Percentiles rank a stretch among this genome's conserved stretches.
phyloP scores from a whole-genome alignment of 2,888 invertebrate species.

The Apoderus coryli region DNA sequence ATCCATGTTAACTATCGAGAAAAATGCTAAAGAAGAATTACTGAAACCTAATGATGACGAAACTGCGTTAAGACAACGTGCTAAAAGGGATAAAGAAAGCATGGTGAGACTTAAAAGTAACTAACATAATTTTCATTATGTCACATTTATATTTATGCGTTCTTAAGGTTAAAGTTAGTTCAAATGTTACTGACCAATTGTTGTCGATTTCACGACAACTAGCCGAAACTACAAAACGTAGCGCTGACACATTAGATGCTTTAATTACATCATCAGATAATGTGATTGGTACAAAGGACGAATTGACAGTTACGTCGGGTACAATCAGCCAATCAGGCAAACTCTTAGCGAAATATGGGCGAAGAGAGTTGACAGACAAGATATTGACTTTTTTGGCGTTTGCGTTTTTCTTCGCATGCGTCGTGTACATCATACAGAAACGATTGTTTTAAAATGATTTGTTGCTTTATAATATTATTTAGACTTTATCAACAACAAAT shows the following conservation, averaged over 20 bases:
- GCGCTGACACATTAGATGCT: constrained; percentile 71
- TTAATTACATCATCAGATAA: constrained; percentile 55
- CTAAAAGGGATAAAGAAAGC: constrained; percentile 50
- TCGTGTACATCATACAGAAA: constrained; percentile 85
- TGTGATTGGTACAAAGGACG: constrained; percentile 61
- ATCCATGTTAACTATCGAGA: constrained; percentile 66
- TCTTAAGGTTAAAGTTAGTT: constrained; percentile 60
- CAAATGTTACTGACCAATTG: constrained; percentile 73
- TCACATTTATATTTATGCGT: too few species aligned
- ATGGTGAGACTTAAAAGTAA: too few species aligned
- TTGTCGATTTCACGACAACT: constrained; percentile 72
- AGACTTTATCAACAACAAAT: too few species aligned
- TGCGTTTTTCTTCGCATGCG: constrained; percentile 77
- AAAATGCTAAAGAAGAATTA: constrained; percentile 56
- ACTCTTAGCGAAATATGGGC: constrained; percentile 82
- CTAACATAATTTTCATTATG: too few species aligned
- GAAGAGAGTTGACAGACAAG: constrained; percentile 92
- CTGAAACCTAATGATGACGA: constrained; percentile 42
- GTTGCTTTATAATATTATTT: too few species aligned
- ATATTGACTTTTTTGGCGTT: constrained; percentile 77
- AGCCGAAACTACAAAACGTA: constrained; percentile 71
- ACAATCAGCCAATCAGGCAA: constrained; percentile 82
- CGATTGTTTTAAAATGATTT: constrained; percentile 70
- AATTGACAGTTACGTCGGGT: constrained; percentile 73
- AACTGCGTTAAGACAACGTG: constrained; percentile 40